Percentiles rank a stretch among this genome's conserved stretches.
phyloP scores from a whole-genome alignment of 1,140 invertebrate species.

The Arion vulgaris region DNA sequence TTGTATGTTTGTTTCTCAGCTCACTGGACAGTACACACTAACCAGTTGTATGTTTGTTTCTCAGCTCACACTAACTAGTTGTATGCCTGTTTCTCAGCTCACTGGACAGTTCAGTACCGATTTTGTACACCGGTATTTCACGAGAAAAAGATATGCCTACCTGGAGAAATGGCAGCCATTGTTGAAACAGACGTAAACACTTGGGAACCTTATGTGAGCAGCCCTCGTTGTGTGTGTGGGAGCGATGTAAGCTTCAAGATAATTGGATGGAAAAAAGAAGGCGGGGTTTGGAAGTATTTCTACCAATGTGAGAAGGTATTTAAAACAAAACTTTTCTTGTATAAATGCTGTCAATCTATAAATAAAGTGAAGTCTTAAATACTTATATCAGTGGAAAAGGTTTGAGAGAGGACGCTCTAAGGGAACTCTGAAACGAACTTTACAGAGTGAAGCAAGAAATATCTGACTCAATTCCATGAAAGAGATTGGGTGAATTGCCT shows the following conservation, averaged over 20 bases:
- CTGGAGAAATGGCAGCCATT: constrained; percentile 47
- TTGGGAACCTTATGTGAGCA: constrained; percentile 49
- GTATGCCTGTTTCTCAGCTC: constrained; percentile 44
- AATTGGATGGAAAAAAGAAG: constrained; percentile 49
- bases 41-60: too few species aligned
- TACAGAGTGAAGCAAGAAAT: too few species aligned
- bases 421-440: too few species aligned
- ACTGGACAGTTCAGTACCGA: constrained; percentile 53
- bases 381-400: too few species aligned
- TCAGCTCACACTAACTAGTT: too few species aligned
- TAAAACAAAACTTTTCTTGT: neutral
- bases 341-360: too few species aligned
- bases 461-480: too few species aligned
- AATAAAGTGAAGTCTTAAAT: too few species aligned
- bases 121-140: constrained; percentile 47
- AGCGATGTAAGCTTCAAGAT: constrained; percentile 45
- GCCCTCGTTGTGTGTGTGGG: constrained; percentile 49
- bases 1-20: too few species aligned
- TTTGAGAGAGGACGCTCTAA: too few species aligned
- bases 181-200: constrained; percentile 48
- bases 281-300: constrained; percentile 52
- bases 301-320: constrained; percentile 55
- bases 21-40: too few species aligned
- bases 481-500: too few species aligned
- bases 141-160: constrained; percentile 33